These are phyloP conservation scores for Eucidaris tribuloides DNA, from an alignment of 35 echinoderm and acorn worm species.

Conservation along the genomic window DNA sequence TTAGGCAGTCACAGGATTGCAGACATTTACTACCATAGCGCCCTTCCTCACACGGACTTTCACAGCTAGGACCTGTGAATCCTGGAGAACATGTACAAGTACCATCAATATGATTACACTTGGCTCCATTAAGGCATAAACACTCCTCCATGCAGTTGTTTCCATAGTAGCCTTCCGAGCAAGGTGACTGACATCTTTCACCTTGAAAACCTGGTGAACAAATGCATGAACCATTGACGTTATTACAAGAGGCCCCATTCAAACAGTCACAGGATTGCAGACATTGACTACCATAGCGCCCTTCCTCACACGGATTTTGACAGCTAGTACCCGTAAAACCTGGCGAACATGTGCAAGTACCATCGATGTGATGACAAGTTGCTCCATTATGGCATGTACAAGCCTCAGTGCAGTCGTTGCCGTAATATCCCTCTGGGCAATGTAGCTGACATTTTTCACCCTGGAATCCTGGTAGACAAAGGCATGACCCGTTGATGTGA, in stretches of 20 bases:
- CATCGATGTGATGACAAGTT: conserved; percentile 34
- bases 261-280: conserved; percentile 26
- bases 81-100: conserved; percentile 67
- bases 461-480: conserved; percentile 66
- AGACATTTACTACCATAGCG: conserved; percentile 55
- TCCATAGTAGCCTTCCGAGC: conserved; percentile 46
- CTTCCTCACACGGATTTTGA: conserved; percentile 28
- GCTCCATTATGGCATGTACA: conserved; percentile 84
- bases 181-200: conserved; percentile 21
- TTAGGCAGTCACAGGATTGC: conserved; percentile 51
- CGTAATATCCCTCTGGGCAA: conserved; percentile 60
- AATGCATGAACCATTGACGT: conserved; percentile 52
- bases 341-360: conserved; percentile 44
- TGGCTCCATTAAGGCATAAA: conserved; percentile 39
- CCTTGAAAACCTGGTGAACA: conserved; percentile 44
- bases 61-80: conserved; percentile 60
- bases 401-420: conserved; percentile 31
- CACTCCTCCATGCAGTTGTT: conserved; percentile 23
- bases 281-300: conserved; percentile 47
- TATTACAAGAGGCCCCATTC: conserved; percentile 21
- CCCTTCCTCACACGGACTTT: conserved; percentile 19
- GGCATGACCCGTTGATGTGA: conserved; percentile 59
- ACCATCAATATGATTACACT: conserved; percentile 48
- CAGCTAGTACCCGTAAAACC: conserved; percentile 52
- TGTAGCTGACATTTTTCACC: conserved; percentile 46